Evolutionary conservation across 2,888 invertebrate species (phyloP).

Genomic region (Brenthis daphne): DNA sequence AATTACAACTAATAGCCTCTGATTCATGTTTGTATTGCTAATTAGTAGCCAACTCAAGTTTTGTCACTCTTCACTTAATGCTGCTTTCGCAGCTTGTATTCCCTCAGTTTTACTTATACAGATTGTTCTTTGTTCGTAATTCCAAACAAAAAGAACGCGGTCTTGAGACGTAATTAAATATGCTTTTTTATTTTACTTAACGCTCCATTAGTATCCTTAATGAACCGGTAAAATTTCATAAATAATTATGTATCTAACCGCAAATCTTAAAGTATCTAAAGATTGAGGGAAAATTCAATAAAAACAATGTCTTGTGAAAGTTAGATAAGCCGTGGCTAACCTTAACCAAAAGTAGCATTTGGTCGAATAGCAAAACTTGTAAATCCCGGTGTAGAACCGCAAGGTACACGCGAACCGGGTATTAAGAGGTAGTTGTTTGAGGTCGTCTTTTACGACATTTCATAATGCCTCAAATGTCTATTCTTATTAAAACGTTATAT

Average conservation of each 20-base stretch:
- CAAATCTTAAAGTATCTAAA: slow-evolving; percentile 24
- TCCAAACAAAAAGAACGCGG: slow-evolving; percentile 56
- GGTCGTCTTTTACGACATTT: slow-evolving; percentile 38
- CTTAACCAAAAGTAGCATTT: slow-evolving; percentile 66
- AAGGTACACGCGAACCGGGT: slow-evolving; percentile 60
- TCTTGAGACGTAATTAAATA: slow-evolving; percentile 62
- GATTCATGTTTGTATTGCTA: slow-evolving; percentile 83
- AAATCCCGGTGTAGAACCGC: slow-evolving; percentile 69
- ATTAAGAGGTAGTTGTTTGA: slow-evolving; percentile 47
- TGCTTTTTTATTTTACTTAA: not conserved
- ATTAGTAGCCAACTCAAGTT: slow-evolving; percentile 80
- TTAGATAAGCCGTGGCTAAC: slow-evolving; percentile 51
- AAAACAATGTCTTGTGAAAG: slow-evolving; percentile 47
- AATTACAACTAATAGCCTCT: slow-evolving; percentile 82
- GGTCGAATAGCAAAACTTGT: slow-evolving; percentile 73
- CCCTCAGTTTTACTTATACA: slow-evolving; percentile 67
- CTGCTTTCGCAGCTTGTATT: slow-evolving; percentile 54
- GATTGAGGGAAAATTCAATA: slow-evolving; percentile 31
- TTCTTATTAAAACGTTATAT: not conserved
- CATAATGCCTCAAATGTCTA: slow-evolving; percentile 9
- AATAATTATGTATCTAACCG: slow-evolving; percentile 3
- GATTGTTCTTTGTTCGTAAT: slow-evolving; percentile 67
- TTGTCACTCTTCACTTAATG: slow-evolving; percentile 77
- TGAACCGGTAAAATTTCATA: not conserved
- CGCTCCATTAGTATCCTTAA: not conserved